A percentile compares a stretch with the other conserved stretches of the same genome.
phyloP scores from a whole-genome alignment of 2,113 vertebrate genomes.

The Tyto alba region DNA sequence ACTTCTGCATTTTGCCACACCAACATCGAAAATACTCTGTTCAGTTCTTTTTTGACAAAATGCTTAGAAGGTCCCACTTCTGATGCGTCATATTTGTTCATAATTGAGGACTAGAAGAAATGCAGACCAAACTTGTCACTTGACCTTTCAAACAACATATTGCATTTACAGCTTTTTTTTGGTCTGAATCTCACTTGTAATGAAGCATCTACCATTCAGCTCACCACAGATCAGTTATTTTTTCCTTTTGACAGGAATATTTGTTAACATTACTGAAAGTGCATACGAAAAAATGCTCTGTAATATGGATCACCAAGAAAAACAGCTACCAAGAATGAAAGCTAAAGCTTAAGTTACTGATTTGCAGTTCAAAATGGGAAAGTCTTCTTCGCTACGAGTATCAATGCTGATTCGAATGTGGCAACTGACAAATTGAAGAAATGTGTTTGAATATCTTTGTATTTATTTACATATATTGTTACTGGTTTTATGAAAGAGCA shows the following conservation, averaged over 20 bases:
- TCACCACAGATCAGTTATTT: background rate
- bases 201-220: background rate
- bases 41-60: background rate
- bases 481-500: background rate
- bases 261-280: background rate
- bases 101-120: background rate
- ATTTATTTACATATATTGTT: background rate
- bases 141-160: background rate
- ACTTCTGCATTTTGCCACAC: background rate
- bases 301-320: background rate
- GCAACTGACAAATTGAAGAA: background rate
- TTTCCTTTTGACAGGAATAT: background rate
- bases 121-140: background rate
- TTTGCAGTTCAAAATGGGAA: background rate
- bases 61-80: background rate
- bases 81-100: background rate
- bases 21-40: background rate
- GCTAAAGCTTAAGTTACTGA: background rate
- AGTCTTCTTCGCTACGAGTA: background rate
- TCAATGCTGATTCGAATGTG: background rate
- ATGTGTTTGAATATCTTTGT: background rate
- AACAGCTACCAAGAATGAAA: background rate
- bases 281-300: background rate
- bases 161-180: background rate
- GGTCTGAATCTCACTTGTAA: background rate